Evolutionary conservation across 2,113 vertebrate genomes (phyloP), one percentile per base, ranked within the genome.

Genomic region (Neolamprologus cancellatus): DNA sequence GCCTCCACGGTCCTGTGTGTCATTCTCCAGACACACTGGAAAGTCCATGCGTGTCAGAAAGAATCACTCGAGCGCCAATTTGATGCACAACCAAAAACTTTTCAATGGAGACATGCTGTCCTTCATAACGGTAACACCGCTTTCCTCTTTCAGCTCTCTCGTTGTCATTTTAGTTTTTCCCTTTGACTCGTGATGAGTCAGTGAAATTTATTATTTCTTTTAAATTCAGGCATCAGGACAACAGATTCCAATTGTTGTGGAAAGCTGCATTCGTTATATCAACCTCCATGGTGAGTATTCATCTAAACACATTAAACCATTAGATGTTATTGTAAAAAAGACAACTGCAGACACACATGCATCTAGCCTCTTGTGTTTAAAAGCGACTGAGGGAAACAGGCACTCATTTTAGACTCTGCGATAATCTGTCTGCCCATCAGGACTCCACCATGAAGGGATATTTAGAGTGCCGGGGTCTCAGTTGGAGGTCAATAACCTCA

Each of bases 381-480:
- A 76, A 30, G 10, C 0, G 23, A 48, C 25, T 48, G 9, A 46
- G 41, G 39, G 8, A 48, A 46, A 46, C 69, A 2, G 15, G 1
- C 36, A 41, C 69, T 76, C 46, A 76, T 50, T 50, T 76, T 76
- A 76, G 44, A 76, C 44, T 0, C n/a, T 59, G 3, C 4, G 1
- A 8, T 30, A 20, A 34, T 46, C 5, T 85, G 41, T 76, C 61
- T 46, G 54, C 76, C 61, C 28, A 4, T 12, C 89, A 98, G 98
- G 98, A 85, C 94, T 98, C 32, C 98, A 98, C 87, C 98, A 98
- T 66, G 97, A 98, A 88, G 98, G 98, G 32, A 97, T 98, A 87
- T 98, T 98, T 81, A 94, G 98, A 82, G 97, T 98, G 25, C 97
- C 98, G 0, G 98, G 97, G 2, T 96, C 97, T 30, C 97, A 97